A percentile compares a stretch with the other conserved stretches of the same genome.
phyloP scores from a whole-genome alignment of 2,888 invertebrate species.

The Andrena dorsata region DNA sequence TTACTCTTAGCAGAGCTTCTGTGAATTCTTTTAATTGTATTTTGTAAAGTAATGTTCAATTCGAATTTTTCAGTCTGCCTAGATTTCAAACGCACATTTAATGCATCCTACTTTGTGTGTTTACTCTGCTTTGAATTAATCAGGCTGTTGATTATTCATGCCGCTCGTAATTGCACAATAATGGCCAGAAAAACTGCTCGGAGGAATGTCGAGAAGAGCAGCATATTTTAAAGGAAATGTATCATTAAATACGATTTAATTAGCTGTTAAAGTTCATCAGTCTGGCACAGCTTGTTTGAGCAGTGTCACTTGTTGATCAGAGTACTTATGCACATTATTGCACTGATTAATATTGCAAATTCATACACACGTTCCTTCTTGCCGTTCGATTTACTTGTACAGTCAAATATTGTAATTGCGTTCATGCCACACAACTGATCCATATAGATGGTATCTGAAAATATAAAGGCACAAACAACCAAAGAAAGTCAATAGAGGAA shows the following conservation, averaged over 20 bases:
- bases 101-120: neutral
- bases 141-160: neutral
- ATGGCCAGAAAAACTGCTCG: neutral
- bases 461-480: too few relatives aligned
- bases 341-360: neutral
- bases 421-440: too few relatives aligned
- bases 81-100: too few relatives aligned
- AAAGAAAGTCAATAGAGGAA: too few relatives aligned
- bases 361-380: neutral
- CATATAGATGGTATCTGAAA: too few relatives aligned
- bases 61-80: neutral
- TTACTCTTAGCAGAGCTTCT: too few relatives aligned
- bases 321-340: neutral
- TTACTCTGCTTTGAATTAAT: neutral
- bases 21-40: slow-evolving; percentile 10
- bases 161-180: neutral
- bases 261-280: neutral
- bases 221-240: neutral
- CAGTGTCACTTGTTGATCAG: slow-evolving; percentile 18
- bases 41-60: slow-evolving; percentile 38
- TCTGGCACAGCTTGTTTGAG: neutral
- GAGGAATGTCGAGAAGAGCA: neutral
- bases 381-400: too few relatives aligned
- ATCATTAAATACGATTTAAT: slow-evolving; percentile 14
- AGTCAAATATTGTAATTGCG: too few relatives aligned